A percentile compares a stretch with the other conserved stretches of the same genome.
These are phyloP conservation scores for Chaetodon trifasciatus DNA, from an alignment of 2,797 vertebrate genomes.

Conservation along the genomic window DNA sequence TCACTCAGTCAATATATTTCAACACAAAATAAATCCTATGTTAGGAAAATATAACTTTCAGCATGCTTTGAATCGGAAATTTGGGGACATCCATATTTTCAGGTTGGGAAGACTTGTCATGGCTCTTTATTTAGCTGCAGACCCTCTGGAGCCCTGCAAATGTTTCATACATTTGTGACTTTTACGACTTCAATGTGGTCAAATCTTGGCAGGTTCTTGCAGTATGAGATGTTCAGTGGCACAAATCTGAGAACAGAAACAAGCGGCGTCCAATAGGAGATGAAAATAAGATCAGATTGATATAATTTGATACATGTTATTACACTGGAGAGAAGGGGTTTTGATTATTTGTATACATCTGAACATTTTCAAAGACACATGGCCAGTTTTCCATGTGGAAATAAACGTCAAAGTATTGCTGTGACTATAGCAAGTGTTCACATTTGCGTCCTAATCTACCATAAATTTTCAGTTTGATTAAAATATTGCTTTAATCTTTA, in stretches of 20 bases:
- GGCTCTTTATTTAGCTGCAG: constrained; percentile 48
- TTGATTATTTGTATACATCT: constrained; percentile 10
- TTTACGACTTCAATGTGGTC: constrained; percentile 46
- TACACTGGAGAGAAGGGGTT: not conserved
- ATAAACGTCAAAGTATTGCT: not conserved
- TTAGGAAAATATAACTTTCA: not conserved
- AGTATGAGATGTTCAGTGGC: constrained; percentile 27
- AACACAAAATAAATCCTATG: constrained; percentile 8
- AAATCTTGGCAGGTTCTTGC: constrained; percentile 34
- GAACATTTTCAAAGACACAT: not conserved
- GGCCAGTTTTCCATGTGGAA: constrained; percentile 13
- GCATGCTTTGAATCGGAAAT: constrained; percentile 14
- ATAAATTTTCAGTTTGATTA: not conserved
- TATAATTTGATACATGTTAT: not conserved
- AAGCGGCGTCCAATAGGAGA: not conserved
- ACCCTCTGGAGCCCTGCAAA: constrained; percentile 39
- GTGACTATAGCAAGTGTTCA: not conserved
- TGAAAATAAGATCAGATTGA: constrained; percentile 2
- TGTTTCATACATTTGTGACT: constrained; percentile 51
- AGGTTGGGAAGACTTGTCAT: constrained; percentile 2
- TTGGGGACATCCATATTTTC: constrained; percentile 19
- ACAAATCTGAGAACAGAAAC: constrained; percentile 40
- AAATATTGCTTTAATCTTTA: constrained; percentile 5
- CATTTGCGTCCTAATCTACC: constrained; percentile 6
- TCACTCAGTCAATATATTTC: not conserved